Percentiles rank a stretch among this genome's conserved stretches.
phyloP scores from a whole-genome alignment of 1,140 invertebrate genomes.

The Aphis craccivora region DNA sequence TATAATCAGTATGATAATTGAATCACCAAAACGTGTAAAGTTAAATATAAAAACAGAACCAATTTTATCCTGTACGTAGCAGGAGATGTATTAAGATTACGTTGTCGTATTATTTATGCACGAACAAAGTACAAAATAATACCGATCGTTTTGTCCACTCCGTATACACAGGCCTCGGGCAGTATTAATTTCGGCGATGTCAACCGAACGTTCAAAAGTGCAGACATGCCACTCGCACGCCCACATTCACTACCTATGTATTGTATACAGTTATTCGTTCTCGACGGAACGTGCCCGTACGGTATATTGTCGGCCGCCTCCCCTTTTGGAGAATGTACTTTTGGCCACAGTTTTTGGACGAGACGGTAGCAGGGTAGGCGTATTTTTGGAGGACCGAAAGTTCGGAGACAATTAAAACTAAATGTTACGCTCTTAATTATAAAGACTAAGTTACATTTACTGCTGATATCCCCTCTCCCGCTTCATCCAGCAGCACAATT shows the following conservation, averaged over 20 bases:
- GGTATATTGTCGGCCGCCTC: neutral
- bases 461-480: neutral
- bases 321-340: neutral
- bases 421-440: constrained; percentile 57
- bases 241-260: constrained; percentile 2
- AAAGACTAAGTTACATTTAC: constrained; percentile 30
- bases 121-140: neutral
- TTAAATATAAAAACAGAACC: too few species aligned
- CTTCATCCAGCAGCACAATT: neutral
- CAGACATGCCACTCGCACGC: constrained; percentile 29
- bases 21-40: too few species aligned
- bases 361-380: neutral
- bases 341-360: neutral
- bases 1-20: too few species aligned
- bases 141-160: neutral
- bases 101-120: neutral
- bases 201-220: constrained; percentile 31
- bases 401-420: constrained; percentile 55
- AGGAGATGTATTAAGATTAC: too few species aligned
- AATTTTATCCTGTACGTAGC: too few species aligned
- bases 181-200: constrained; percentile 28
- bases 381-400: constrained; percentile 42
- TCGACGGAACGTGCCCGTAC: neutral
- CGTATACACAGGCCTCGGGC: neutral
- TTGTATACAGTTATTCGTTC: neutral